These are phyloP conservation scores for Brachyopa scutellaris DNA, from an alignment of 2,888 invertebrate species.

Conservation along the genomic window DNA sequence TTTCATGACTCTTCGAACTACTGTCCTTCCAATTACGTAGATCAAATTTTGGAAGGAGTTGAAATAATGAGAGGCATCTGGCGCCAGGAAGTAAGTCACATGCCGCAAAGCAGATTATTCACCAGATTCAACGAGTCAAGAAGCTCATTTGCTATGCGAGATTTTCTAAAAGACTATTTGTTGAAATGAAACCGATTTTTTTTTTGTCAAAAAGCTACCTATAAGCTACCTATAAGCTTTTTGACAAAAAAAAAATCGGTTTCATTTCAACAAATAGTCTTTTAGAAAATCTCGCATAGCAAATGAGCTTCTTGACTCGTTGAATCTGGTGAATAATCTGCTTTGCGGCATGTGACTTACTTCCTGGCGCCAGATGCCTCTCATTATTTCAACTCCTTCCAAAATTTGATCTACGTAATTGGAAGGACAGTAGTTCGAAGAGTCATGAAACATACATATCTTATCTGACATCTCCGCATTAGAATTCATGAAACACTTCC, in stretches of 20 bases:
- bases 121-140: not conserved
- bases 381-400: not conserved
- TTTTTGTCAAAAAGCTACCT: too few relatives aligned
- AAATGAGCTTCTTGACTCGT: not conserved
- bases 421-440: not conserved
- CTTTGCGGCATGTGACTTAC: not conserved
- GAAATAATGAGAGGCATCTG: not conserved
- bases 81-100: not conserved
- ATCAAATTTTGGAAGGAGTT: not conserved
- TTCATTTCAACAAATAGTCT: not conserved
- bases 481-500: too few relatives aligned
- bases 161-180: not conserved
- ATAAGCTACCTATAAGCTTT: too few relatives aligned
- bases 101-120: not conserved
- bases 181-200: too few relatives aligned
- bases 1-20: not conserved
- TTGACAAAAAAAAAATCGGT: too few relatives aligned
- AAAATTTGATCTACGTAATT: not conserved
- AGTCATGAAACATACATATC: too few relatives aligned
- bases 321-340: not conserved
- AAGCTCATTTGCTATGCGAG: not conserved
- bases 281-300: not conserved
- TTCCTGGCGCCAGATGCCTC: not conserved
- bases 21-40: not conserved
- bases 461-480: too few relatives aligned